Conservation (phyloP, 2,888 invertebrate species). For the Blastobasis adustella region DNA sequence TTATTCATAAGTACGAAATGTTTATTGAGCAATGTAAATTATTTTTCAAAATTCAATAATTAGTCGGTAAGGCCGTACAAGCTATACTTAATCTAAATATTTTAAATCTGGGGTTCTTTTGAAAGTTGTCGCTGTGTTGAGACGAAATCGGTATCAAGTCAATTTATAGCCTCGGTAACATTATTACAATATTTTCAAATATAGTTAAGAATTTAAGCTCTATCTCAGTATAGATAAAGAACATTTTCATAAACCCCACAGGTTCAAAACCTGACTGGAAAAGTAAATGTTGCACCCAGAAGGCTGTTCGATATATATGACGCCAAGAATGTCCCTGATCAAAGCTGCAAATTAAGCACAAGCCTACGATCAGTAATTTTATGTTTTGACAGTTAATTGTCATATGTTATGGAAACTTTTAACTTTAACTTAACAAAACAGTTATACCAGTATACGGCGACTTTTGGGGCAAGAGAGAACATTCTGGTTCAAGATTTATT, state of each 20-base stretch:
- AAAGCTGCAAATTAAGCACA: background rate
- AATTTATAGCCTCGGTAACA: constrained; percentile 4
- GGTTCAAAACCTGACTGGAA: constrained; percentile 3
- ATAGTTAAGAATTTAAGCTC: background rate
- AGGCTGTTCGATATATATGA: constrained; percentile 2
- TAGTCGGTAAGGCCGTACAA: too few species aligned
- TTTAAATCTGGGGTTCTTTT: background rate
- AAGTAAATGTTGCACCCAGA: constrained; percentile 9
- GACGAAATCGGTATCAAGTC: constrained; percentile 2
- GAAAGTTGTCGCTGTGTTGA: constrained; percentile 6
- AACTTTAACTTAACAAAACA: too few species aligned
- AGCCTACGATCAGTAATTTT: background rate
- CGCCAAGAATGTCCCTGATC: background rate
- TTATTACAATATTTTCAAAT: background rate
- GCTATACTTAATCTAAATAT: too few species aligned
- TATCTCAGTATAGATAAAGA: background rate
- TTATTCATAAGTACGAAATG: too few species aligned
- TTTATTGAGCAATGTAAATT: too few species aligned
- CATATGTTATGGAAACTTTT: too few species aligned
- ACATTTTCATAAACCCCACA: background rate
- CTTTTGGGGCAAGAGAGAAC: too few species aligned
- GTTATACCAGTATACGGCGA: too few species aligned
- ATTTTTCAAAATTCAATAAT: too few species aligned
- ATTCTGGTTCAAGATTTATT: too few species aligned
- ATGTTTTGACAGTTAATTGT: too few species aligned